These are phyloP conservation scores for Crossocerus cetratus DNA, from an alignment of 2,888 invertebrate species.

Conservation along the genomic window DNA sequence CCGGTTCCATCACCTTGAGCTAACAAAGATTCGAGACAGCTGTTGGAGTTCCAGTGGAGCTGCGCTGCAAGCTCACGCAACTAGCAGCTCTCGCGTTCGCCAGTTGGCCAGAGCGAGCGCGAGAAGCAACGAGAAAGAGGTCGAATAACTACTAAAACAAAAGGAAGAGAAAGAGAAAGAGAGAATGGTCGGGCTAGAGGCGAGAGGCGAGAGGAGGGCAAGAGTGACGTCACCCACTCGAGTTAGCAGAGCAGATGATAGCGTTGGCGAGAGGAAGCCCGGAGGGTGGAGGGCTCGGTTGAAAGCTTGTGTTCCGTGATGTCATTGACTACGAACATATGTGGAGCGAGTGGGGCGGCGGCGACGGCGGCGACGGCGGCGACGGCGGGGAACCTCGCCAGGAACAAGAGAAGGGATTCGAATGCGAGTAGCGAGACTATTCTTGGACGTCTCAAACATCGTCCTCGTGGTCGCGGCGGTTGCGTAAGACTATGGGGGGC, in stretches of 20 bases:
- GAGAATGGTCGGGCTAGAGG: conserved; percentile 13
- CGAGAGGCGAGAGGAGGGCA: conserved; percentile 22
- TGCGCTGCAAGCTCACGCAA: too few relatives aligned
- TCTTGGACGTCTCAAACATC: conserved; percentile 53
- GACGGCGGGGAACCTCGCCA: conserved; percentile 37
- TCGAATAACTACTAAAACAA: not conserved
- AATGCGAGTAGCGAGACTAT: conserved; percentile 53
- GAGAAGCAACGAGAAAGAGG: not conserved
- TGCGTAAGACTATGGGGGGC: conserved; percentile 48
- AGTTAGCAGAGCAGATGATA: conserved; percentile 19
- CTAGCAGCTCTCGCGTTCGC: too few relatives aligned
- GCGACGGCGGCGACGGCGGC: conserved; percentile 18
- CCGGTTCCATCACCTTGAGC: too few relatives aligned
- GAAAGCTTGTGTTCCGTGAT: conserved; percentile 36
- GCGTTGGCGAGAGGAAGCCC: conserved; percentile 20
- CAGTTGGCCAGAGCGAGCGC: too few relatives aligned
- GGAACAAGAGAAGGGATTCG: conserved; percentile 49
- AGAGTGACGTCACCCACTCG: conserved; percentile 48
- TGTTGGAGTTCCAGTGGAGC: too few relatives aligned
- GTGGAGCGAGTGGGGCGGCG: conserved; percentile 7
- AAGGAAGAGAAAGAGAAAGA: conserved; percentile 13
- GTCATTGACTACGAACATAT: conserved; percentile 49
- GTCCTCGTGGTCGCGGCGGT: conserved; percentile 43
- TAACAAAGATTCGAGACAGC: too few relatives aligned
- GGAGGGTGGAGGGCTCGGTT: conserved; percentile 30